These are phyloP conservation scores for Coccyzus lansbergi DNA, from an alignment of 2,797 vertebrate species.

Conservation along the genomic window DNA sequence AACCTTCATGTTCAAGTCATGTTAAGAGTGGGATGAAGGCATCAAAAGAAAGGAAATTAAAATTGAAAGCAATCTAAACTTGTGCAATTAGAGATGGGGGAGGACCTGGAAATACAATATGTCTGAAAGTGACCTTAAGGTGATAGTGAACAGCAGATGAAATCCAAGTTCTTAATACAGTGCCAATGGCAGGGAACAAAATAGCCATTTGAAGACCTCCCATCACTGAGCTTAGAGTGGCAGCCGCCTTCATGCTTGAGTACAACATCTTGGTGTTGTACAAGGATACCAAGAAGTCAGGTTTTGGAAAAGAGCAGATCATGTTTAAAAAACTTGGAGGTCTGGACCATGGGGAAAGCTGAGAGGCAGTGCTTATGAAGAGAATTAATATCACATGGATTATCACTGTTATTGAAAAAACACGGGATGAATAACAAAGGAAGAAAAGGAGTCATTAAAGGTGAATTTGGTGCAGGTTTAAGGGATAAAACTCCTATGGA, in stretches of 20 bases:
- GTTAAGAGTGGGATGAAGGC: background rate
- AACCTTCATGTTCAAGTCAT: background rate
- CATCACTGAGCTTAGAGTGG: background rate
- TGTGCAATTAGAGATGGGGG: background rate
- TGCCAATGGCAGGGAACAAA: slow-evolving; percentile 22
- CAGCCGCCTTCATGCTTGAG: background rate
- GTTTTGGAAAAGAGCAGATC: background rate
- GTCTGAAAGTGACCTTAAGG: slow-evolving; percentile 8
- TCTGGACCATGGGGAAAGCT: background rate
- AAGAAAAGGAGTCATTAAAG: background rate
- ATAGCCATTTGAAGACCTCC: background rate
- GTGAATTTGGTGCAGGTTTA: background rate
- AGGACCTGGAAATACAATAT: background rate
- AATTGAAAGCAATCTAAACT: slow-evolving; percentile 29
- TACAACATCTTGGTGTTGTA: background rate
- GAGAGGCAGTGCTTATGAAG: background rate
- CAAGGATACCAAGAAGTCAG: background rate
- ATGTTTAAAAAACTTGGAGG: background rate
- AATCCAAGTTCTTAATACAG: background rate
- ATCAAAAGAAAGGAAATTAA: slow-evolving; percentile 59
- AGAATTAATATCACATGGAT: background rate
- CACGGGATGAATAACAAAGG: background rate
- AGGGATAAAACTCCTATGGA: background rate
- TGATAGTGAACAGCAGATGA: background rate
- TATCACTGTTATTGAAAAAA: background rate